phyloP scores from a whole-genome alignment of 2,797 vertebrate species.

The Pteronotus mesoamericanus region DNA sequence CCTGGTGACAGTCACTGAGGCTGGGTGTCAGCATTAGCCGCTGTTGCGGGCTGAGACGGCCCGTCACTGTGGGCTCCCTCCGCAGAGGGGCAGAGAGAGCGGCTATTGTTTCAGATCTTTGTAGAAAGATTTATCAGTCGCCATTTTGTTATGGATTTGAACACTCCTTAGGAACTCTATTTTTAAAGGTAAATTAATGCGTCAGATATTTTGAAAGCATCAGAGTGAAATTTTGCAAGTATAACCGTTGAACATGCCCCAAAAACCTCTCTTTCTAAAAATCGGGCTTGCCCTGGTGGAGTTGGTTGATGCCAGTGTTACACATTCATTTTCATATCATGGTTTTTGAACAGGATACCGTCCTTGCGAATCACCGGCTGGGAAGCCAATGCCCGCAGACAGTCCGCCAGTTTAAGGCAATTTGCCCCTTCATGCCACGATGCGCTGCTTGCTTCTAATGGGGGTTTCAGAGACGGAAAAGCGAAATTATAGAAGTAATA shows the following conservation, averaged over 20 bases:
- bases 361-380: background rate
- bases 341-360: constrained; percentile 49
- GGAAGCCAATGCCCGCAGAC: background rate
- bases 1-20: background rate
- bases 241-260: background rate
- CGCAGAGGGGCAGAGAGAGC: background rate
- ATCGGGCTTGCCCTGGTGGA: constrained; percentile 32
- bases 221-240: background rate
- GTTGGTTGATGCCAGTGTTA: constrained; percentile 62
- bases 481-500: constrained; percentile 68
- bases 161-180: background rate
- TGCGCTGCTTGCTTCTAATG: constrained; percentile 50
- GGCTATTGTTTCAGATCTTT: background rate
- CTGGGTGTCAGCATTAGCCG: fast-evolving
- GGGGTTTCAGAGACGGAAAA: constrained; percentile 52
- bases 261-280: background rate
- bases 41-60: fast-evolving
- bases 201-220: background rate
- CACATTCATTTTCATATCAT: background rate
- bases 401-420: constrained; percentile 34
- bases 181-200: constrained; percentile 36
- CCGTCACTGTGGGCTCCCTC: fast-evolving
- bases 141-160: background rate
- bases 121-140: background rate
- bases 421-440: constrained; percentile 16